Percentiles rank a stretch among this genome's conserved stretches.
Evolutionary conservation across 1,140 invertebrate species (phyloP).

Genomic region (Lepidurus arcticus): DNA sequence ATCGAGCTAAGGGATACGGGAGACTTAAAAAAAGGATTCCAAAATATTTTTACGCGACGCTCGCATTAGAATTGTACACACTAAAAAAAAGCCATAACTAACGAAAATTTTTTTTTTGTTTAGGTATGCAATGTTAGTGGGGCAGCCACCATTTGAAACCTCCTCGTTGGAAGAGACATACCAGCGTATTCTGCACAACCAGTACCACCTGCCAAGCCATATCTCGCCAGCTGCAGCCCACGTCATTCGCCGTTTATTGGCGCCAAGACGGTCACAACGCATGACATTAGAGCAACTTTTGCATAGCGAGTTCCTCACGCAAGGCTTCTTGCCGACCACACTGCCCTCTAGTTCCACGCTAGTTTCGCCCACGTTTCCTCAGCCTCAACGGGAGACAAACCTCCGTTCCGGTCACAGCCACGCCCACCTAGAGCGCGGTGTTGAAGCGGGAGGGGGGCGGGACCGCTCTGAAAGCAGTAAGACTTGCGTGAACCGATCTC

Average conservation of each 20-base stretch:
- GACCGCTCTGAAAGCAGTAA: neutral
- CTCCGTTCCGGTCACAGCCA: neutral
- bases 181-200: constrained; percentile 82
- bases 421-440: neutral
- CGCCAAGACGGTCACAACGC: constrained; percentile 70
- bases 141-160: constrained; percentile 94
- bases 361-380: constrained; percentile 35
- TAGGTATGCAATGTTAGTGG: constrained; percentile 83
- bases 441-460: neutral
- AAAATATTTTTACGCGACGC: too few species aligned
- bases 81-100: neutral
- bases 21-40: too few species aligned
- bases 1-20: too few species aligned
- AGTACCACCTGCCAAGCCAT: constrained; percentile 74
- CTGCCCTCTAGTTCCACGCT: constrained; percentile 39
- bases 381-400: constrained; percentile 6
- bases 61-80: too few species aligned
- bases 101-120: neutral
- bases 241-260: constrained; percentile 78
- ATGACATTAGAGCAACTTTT: constrained; percentile 71
- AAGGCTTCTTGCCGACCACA: constrained; percentile 42
- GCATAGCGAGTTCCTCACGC: constrained; percentile 65
- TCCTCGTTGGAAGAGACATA: constrained; percentile 83
- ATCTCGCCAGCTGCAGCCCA: constrained; percentile 62
- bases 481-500: constrained; percentile 25